These are phyloP conservation scores for Eulithis prunata DNA, from an alignment of 2,888 invertebrate species.

Conservation along the genomic window DNA sequence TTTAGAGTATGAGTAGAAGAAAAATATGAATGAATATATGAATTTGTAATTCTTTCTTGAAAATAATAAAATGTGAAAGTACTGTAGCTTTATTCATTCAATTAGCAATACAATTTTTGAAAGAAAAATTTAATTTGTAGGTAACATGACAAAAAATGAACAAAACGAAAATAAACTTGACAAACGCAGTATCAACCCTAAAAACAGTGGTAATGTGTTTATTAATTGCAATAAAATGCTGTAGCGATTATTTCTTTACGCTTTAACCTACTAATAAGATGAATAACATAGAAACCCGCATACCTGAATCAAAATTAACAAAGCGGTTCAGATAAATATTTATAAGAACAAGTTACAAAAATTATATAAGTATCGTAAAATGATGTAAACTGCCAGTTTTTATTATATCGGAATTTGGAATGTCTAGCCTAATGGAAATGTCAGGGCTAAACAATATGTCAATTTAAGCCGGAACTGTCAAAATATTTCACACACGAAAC, in stretches of 20 bases:
- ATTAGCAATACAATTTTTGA: too few relatives aligned
- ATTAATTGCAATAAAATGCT: too few relatives aligned
- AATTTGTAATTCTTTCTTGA: too few relatives aligned
- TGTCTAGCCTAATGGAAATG: slow-evolving; percentile 43
- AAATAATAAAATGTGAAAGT: too few relatives aligned
- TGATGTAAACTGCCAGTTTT: slow-evolving; percentile 14
- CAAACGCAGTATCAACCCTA: too few relatives aligned
- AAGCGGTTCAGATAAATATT: slow-evolving; percentile 29
- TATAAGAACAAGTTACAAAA: slow-evolving; percentile 27
- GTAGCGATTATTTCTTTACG: not conserved
- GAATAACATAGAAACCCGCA: slow-evolving; percentile 16
- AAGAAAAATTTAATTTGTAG: too few relatives aligned
- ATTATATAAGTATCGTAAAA: slow-evolving; percentile 28
- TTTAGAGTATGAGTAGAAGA: too few relatives aligned
- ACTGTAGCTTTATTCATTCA: too few relatives aligned
- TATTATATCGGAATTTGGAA: slow-evolving; percentile 28
- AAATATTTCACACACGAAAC: slow-evolving; percentile 33
- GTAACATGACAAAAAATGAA: too few relatives aligned
- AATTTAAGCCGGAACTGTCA: slow-evolving; percentile 45
- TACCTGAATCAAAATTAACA: slow-evolving; percentile 18
- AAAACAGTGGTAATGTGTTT: too few relatives aligned
- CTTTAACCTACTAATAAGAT: not conserved
- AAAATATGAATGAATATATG: too few relatives aligned
- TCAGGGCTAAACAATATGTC: slow-evolving; percentile 48
- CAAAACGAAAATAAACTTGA: too few relatives aligned